phyloP scores from a whole-genome alignment of 1,140 invertebrate genomes.

The Idris sp. region DNA sequence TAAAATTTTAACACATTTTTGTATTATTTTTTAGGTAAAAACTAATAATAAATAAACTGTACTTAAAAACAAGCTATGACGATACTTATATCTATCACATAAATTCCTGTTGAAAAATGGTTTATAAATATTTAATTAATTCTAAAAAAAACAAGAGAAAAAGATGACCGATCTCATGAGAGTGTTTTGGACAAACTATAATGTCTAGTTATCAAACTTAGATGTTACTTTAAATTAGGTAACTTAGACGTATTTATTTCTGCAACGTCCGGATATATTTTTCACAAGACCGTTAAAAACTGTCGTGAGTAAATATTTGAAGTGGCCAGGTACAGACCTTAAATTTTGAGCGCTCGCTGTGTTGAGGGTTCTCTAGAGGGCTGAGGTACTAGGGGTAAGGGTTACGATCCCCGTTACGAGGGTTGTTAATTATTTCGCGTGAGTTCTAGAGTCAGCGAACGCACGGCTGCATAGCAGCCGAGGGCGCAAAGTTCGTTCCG shows the following conservation, averaged over 20 bases:
- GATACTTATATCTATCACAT: no score
- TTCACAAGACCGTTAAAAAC: slow-evolving; percentile 60
- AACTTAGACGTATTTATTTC: slow-evolving; percentile 49
- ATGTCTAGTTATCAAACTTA: slow-evolving; percentile 22
- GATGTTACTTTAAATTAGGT: slow-evolving; percentile 42
- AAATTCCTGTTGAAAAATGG: no score
- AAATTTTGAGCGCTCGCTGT: slow-evolving; percentile 57
- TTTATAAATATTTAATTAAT: background rate
- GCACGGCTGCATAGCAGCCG: slow-evolving; percentile 54
- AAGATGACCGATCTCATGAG: background rate
- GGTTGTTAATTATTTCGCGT: slow-evolving; percentile 76
- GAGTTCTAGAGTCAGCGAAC: slow-evolving; percentile 69
- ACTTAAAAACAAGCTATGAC: no score
- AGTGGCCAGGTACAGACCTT: slow-evolving; percentile 59
- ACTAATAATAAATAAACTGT: no score
- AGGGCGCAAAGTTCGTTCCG: slow-evolving; percentile 52
- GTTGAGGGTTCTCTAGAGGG: slow-evolving; percentile 54
- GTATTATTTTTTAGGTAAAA: no score
- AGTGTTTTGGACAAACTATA: slow-evolving; percentile 10
- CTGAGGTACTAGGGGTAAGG: slow-evolving; percentile 35
- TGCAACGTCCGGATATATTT: slow-evolving; percentile 45
- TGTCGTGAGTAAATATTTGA: slow-evolving; percentile 62
- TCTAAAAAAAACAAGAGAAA: background rate
- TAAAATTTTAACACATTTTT: no score
- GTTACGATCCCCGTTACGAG: slow-evolving; percentile 57